phyloP scores from a whole-genome alignment of 2,888 invertebrate species.

The Hirtodrosophila confusa region DNA sequence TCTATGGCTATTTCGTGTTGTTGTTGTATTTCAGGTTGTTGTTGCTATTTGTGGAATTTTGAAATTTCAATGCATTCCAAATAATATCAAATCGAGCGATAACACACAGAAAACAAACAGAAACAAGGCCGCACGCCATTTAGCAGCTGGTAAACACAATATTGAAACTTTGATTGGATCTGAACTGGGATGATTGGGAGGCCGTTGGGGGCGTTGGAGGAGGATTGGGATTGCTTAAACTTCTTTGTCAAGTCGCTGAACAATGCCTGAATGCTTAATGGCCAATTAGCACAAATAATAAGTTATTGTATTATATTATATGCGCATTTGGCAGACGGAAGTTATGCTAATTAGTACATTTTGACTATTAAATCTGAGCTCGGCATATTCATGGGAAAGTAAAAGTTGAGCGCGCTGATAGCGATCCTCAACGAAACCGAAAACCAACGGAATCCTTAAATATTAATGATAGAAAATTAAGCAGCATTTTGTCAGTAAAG shows the following conservation, averaged over 20 bases:
- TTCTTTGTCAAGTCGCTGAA: conserved; percentile 21
- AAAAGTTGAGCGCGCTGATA: conserved; percentile 47
- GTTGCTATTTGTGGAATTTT: conserved; percentile 29
- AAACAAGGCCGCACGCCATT: conserved; percentile 27
- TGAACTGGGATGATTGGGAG: not conserved
- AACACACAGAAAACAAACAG: conserved; percentile 15
- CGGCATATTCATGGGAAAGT: conserved; percentile 47
- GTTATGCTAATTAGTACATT: conserved; percentile 68
- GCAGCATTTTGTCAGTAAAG: conserved; percentile 61
- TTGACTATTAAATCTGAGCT: conserved; percentile 48
- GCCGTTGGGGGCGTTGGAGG: not conserved
- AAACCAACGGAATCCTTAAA: conserved; percentile 57
- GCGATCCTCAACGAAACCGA: conserved; percentile 52
- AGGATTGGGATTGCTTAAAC: conserved; percentile 12
- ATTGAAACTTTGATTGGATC: conserved; percentile 47
- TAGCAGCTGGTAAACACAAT: conserved; percentile 31
- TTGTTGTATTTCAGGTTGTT: conserved; percentile 3
- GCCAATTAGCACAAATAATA: conserved; percentile 67
- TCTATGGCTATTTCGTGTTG: conserved; percentile 12
- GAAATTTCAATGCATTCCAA: conserved; percentile 41
- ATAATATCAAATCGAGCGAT: conserved; percentile 33
- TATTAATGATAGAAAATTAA: conserved; percentile 79
- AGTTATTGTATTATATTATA: conserved; percentile 29
- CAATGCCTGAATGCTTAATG: conserved; percentile 31
- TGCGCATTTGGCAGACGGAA: conserved; percentile 63